Evolutionary conservation across 2,113 vertebrate genomes (phyloP), one percentile per base, ranked within the genome.

Genomic region (Mormyrus lacerda): DNA sequence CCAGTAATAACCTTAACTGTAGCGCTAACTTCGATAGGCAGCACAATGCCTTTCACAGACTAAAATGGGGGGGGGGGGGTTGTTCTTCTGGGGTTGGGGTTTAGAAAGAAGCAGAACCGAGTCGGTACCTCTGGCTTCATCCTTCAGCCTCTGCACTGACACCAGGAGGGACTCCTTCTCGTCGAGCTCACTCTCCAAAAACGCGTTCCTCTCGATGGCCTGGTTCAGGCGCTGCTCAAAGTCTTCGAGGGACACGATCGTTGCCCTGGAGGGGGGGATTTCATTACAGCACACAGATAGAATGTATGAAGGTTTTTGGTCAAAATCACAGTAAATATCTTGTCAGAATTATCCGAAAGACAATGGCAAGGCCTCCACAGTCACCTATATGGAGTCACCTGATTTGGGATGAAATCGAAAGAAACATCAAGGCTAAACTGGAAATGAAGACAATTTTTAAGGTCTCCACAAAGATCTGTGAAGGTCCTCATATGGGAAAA

Each of bases 211-310:
- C 94, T 99, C 98, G 90, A 99, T 99, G 91, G 98, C 98, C 94
- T 99, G 98, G 96, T 99, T 99, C 94, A 99, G 95, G 90, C 98
- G 97, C 93, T 98, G 97, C 94, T 99, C 98, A 87, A 99, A 99
- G 94, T 98, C 98, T 95, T 99, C 98, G 95, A 99, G 94, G 39
- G 98, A 99, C 94, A 97, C 96, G 90, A 99, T 99, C 35, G 98
- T 99, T 48, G 98, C 97, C 93, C 98, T 99, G 95, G 88, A 42
- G 3, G 17, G 17, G 44, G 24, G 8, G 9, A 44, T 44, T 44
- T 4, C 7, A 39, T 73, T 6, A 48, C n/a, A 65, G 51, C 2
- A 58, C 0, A 7, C 9, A 58, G 19, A 48, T 51, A 17, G 61
- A 65, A 51, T 21, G 31, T 13, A 76, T 76, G 61, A 44, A 21